Evolutionary conservation across 2,888 invertebrate species (phyloP), one percentile per base, ranked within the genome.

Genomic region (Eucriotettix oculatus): DNA sequence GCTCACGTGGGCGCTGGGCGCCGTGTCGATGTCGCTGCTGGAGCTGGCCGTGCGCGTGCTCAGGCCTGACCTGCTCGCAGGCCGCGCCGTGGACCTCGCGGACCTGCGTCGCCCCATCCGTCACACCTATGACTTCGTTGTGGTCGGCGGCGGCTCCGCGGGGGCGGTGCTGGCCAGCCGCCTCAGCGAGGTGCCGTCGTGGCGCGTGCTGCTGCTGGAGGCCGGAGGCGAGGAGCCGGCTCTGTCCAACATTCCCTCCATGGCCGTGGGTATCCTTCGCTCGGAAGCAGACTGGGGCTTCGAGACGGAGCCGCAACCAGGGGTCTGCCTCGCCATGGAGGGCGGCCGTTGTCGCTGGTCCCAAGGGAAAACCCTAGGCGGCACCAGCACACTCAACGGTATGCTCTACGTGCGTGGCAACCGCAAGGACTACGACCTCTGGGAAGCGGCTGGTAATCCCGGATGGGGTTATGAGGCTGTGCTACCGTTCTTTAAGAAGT

Each of bases 321-420:
- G 52, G 62, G 41, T 65, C 58, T 64, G 63, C 54, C 58, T 48
- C 29, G 57, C 60, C 52, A 62, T 62, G 60, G 11, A 41, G 11
- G 57, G 48, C 17, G 42, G 55, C 1, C 66, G 65, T 62, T 66
- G 67, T 42, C 66, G 62, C 58, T 72, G 71, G 71, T 71, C 73
- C 1, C 65, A 71, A 40, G 75, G 75, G 0, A 73, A 73, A 64
- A 70, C 71, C 10, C 43, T 72, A 66, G 76, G 76, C 5, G 76
- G 76, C 0, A 73, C 72, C 53, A 75, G 75, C n/a, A 71, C 73
- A 9, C 68, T 76, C 10, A 77, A 77, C 66, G 75, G 75, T 59
- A 76, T 77, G 76, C 71, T 69, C 14, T 76, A 76, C 65, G 69
- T 76, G 29, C 68, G 76, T 40, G 76, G 76, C 0, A 74, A 77